Evolutionary conservation across 2,888 invertebrate species (phyloP).

Genomic region (Chloromyia formosa): DNA sequence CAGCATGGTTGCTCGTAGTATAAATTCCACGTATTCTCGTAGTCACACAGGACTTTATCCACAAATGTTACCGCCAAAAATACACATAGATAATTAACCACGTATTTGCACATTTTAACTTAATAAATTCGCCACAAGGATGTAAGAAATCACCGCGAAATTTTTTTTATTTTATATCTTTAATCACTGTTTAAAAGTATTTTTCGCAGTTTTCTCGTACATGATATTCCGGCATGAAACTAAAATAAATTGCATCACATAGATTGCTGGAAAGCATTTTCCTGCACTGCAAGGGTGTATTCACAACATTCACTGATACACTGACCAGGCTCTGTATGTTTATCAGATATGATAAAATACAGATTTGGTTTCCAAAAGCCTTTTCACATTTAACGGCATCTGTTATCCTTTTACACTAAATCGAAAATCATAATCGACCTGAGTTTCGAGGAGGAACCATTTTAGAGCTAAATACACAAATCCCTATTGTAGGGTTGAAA

Average conservation of each 20-base stretch:
- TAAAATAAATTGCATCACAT: neutral
- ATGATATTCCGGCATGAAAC: neutral
- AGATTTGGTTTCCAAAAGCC: too few species aligned
- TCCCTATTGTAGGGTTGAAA: too few species aligned
- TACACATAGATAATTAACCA: constrained; percentile 47
- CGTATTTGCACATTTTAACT: constrained; percentile 49
- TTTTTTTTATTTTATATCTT: neutral
- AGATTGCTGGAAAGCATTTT: too few species aligned
- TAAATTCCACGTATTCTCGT: constrained; percentile 75
- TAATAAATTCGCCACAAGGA: neutral
- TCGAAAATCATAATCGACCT: too few species aligned
- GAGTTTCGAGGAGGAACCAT: too few species aligned
- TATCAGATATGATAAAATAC: too few species aligned
- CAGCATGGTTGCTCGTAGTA: constrained; percentile 82
- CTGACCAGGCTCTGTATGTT: too few species aligned
- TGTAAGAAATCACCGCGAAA: neutral
- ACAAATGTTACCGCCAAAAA: constrained; percentile 58
- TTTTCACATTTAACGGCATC: too few species aligned
- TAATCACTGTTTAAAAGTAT: neutral
- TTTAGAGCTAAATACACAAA: too few species aligned
- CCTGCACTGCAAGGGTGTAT: too few species aligned
- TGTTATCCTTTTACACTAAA: too few species aligned
- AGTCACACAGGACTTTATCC: constrained; percentile 65
- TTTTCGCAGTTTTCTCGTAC: neutral
- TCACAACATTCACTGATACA: too few species aligned